phyloP scores from a whole-genome alignment of 2,113 vertebrate genomes.

The Lophura nycthemera region DNA sequence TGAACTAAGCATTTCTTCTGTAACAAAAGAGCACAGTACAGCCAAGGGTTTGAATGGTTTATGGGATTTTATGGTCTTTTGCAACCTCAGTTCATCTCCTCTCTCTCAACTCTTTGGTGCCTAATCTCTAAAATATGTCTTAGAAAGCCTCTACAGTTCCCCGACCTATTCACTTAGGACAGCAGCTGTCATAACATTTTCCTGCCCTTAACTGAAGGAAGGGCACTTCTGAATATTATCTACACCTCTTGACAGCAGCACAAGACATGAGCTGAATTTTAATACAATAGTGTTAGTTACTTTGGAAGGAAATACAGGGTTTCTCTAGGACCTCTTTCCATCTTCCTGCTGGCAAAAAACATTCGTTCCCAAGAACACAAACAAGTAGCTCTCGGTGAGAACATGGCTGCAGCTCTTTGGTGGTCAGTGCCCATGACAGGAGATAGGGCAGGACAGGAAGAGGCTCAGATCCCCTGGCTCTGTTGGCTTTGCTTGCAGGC shows the following conservation, averaged over 20 bases:
- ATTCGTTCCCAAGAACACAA: background rate
- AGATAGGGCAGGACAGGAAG: fast-evolving
- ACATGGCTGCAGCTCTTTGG: background rate
- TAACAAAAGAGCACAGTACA: conserved; percentile 37
- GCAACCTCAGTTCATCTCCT: conserved; percentile 44
- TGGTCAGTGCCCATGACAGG: background rate
- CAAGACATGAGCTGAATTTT: conserved; percentile 9
- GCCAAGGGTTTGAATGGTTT: conserved; percentile 54
- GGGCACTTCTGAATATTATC: background rate
- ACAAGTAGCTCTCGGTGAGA: background rate
- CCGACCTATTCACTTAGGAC: background rate
- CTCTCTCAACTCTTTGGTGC: conserved; percentile 25
- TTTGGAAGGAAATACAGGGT: background rate
- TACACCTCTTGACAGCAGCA: background rate
- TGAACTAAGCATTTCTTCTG: background rate
- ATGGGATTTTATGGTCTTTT: conserved; percentile 54
- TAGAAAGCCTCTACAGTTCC: conserved; percentile 37
- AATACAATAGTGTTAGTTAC: background rate
- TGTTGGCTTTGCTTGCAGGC: background rate
- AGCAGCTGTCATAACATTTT: conserved; percentile 67
- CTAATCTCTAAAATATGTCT: conserved; percentile 56
- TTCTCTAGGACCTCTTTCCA: background rate
- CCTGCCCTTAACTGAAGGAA: conserved; percentile 13
- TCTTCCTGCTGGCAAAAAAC: background rate
- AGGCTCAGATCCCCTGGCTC: background rate